phyloP scores from a whole-genome alignment of 2,113 vertebrate species.

The Heptranchias perlo region DNA sequence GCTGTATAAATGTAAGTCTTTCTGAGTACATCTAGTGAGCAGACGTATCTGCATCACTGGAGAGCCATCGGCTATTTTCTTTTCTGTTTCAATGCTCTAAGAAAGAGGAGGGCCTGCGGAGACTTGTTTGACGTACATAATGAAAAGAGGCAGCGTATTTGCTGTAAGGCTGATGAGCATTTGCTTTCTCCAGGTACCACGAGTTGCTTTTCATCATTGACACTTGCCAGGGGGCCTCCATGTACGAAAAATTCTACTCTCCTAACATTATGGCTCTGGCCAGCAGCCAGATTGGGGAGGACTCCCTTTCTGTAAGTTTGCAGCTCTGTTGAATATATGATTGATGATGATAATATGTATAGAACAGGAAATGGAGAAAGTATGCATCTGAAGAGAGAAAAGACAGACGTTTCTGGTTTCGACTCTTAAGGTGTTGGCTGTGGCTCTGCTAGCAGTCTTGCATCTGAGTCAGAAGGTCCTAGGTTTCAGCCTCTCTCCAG shows the following conservation, averaged over 20 bases:
- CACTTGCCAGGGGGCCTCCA: constrained; percentile 96
- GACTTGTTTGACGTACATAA: too few species aligned
- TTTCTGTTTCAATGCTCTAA: neutral
- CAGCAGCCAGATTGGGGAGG: constrained; percentile 95
- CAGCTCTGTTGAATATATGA: neutral
- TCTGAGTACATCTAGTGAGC: too few species aligned
- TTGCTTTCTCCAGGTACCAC: constrained; percentile 74
- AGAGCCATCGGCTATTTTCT: neutral
- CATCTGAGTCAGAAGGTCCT: too few species aligned
- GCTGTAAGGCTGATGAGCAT: neutral
- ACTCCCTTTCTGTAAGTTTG: constrained; percentile 87
- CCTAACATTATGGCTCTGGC: constrained; percentile 95
- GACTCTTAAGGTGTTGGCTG: too few species aligned
- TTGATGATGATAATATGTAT: constrained; percentile 6
- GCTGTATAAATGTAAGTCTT: neutral
- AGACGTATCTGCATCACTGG: too few species aligned
- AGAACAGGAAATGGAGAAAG: neutral
- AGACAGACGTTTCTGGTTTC: neutral
- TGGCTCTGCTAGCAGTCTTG: too few species aligned
- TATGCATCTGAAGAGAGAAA: neutral
- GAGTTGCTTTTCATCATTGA: constrained; percentile 97
- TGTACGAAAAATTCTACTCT: constrained; percentile 98
- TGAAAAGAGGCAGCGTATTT: neutral
- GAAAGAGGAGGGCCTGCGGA: neutral
- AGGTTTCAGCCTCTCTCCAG: too few species aligned